These are phyloP conservation scores for Threskiornis aethiopicus DNA, from an alignment of 2,797 vertebrate species.

Conservation along the genomic window DNA sequence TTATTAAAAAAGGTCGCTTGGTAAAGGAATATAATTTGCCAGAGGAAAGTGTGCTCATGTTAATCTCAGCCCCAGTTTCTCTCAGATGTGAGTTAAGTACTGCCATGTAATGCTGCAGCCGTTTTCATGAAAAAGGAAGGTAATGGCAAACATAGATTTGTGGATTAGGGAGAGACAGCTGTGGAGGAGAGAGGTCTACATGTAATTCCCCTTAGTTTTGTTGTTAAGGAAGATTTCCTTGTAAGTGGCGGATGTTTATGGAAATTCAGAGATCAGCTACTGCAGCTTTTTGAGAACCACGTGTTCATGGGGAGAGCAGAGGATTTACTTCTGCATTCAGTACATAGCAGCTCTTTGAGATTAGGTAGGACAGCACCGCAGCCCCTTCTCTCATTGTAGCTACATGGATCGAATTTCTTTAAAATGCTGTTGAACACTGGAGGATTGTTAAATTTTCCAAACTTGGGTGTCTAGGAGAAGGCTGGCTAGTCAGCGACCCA, in stretches of 20 bases:
- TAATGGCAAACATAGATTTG: neutral
- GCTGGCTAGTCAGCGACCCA: neutral
- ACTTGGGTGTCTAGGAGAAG: neutral
- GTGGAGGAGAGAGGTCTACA: neutral
- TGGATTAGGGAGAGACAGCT: conserved; percentile 17
- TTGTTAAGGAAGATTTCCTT: conserved; percentile 29
- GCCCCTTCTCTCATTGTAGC: neutral
- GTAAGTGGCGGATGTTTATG: neutral
- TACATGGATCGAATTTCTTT: neutral
- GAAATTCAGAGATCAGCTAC: conserved; percentile 3
- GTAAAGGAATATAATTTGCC: conserved; percentile 17
- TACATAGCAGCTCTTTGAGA: neutral
- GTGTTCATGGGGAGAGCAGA: neutral
- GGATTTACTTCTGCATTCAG: neutral
- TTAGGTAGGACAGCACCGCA: neutral
- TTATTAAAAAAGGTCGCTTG: conserved; percentile 11
- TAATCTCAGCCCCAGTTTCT: neutral
- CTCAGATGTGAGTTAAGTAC: neutral
- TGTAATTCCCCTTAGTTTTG: conserved; percentile 40
- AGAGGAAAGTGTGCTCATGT: neutral
- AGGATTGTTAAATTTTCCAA: neutral
- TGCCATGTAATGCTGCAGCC: neutral
- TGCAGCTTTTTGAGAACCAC: neutral
- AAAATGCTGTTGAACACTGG: neutral
- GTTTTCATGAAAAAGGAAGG: neutral